Evolutionary conservation across 2,113 vertebrate species (phyloP).

Genomic region (Trochalopteron elliotii): DNA sequence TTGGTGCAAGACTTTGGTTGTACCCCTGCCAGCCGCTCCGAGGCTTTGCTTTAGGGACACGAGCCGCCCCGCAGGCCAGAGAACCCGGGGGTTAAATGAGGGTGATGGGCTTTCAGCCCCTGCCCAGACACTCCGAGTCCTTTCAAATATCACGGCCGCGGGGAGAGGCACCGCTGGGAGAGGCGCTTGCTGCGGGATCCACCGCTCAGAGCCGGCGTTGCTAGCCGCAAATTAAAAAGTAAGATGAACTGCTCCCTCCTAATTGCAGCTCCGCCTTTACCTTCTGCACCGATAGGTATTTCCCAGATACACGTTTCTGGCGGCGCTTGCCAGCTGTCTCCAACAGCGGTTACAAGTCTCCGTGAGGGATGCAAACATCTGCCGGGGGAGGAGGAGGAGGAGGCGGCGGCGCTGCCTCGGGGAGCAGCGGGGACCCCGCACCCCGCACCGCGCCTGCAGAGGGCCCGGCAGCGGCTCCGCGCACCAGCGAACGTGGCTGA

Average conservation of each 20-base stretch:
- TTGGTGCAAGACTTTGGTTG: not conserved
- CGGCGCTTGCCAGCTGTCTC: constrained; percentile 74
- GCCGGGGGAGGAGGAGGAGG: constrained; percentile 51
- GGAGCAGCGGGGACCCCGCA: not conserved
- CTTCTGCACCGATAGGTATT: constrained; percentile 40
- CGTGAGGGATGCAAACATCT: constrained; percentile 73
- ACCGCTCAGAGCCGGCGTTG: not conserved
- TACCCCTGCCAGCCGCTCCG: not conserved
- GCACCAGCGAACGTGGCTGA: not conserved
- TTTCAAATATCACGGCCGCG: fast-evolving
- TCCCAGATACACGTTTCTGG: constrained; percentile 14
- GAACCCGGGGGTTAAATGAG: not conserved
- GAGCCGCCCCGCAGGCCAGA: not conserved
- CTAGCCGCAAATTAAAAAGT: not conserved
- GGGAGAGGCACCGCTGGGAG: not conserved
- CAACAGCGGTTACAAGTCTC: constrained; percentile 72
- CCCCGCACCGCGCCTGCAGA: not conserved
- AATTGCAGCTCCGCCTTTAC: not conserved
- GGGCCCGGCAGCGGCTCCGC: not conserved
- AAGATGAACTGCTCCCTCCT: not conserved
- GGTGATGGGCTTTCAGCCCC: not conserved
- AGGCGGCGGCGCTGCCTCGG: not conserved
- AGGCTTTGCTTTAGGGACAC: not conserved
- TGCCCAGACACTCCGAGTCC: fast-evolving
- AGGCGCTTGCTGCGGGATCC: not conserved